Evolutionary conservation across 2,113 vertebrate species (phyloP).

Genomic region (Anhinga anhinga): DNA sequence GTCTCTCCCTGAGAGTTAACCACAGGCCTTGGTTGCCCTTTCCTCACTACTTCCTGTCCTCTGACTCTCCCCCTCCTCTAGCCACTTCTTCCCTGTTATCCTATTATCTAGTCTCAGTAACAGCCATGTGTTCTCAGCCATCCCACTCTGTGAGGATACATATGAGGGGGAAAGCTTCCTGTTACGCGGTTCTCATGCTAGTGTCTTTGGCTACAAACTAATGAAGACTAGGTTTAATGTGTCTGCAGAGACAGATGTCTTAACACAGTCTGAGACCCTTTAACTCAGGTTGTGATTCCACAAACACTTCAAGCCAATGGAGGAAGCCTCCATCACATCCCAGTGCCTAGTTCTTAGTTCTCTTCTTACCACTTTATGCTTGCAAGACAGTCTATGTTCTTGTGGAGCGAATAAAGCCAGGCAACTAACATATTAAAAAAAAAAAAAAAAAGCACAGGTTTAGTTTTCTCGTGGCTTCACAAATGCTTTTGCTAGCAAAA

Average conservation of each 20-base stretch:
- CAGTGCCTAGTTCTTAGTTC: neutral
- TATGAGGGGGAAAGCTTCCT: neutral
- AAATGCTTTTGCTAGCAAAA: neutral
- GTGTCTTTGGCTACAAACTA: neutral
- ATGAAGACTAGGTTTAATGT: neutral
- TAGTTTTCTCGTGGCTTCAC: neutral
- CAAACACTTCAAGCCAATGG: neutral
- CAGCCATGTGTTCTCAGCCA: neutral
- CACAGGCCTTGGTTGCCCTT: neutral
- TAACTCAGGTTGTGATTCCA: neutral
- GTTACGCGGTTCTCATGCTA: neutral
- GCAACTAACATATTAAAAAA: neutral
- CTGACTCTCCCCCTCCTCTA: neutral
- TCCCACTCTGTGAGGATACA: neutral
- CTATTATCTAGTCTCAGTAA: neutral
- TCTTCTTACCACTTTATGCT: neutral
- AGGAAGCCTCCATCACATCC: neutral
- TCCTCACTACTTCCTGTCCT: neutral
- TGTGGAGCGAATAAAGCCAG: neutral
- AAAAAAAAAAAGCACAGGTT: neutral
- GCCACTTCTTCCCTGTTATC: neutral
- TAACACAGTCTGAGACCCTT: neutral
- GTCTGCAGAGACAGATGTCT: neutral
- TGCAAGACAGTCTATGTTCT: neutral
- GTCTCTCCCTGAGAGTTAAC: neutral